Conservation (phyloP, 2,113 vertebrate genomes). For the Macrotus californicus region DNA sequence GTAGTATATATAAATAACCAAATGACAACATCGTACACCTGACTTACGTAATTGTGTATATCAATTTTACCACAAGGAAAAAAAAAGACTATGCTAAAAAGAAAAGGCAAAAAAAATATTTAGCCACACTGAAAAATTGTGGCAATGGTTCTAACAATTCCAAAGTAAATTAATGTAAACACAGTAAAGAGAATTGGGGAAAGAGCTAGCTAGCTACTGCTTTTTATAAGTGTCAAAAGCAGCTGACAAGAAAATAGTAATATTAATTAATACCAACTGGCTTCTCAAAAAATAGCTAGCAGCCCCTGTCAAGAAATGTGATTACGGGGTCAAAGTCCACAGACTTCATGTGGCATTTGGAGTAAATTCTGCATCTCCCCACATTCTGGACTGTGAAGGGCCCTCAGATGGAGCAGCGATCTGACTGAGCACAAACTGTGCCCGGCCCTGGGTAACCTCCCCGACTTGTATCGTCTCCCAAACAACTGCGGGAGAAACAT, state of each 20-base stretch:
- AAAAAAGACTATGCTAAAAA: not conserved
- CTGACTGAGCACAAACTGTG: not conserved
- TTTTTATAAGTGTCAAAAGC: constrained; percentile 58
- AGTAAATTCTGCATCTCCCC: not conserved
- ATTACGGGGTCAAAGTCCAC: not conserved
- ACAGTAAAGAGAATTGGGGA: not conserved
- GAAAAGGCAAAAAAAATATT: not conserved
- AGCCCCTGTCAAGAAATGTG: constrained; percentile 2
- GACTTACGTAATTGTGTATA: not conserved
- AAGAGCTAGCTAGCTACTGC: constrained; percentile 44
- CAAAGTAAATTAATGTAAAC: constrained; percentile 50
- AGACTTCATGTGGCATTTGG: constrained; percentile 15
- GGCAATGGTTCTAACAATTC: not conserved
- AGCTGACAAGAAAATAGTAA: constrained; percentile 56
- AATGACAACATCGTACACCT: not conserved
- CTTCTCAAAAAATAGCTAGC: constrained; percentile 34
- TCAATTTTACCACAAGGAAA: not conserved
- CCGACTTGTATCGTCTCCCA: not conserved
- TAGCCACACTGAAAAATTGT: constrained; percentile 32
- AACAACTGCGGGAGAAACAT: not conserved
- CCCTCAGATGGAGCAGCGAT: not conserved
- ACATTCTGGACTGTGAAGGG: constrained; percentile 48
- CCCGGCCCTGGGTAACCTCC: not conserved
- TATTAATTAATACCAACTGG: constrained; percentile 67
- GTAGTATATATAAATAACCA: not conserved